A percentile compares a stretch with the other conserved stretches of the same genome.
Evolutionary conservation across 1,140 invertebrate genomes (phyloP).

Genomic region (Metopolophium dirhodum): DNA sequence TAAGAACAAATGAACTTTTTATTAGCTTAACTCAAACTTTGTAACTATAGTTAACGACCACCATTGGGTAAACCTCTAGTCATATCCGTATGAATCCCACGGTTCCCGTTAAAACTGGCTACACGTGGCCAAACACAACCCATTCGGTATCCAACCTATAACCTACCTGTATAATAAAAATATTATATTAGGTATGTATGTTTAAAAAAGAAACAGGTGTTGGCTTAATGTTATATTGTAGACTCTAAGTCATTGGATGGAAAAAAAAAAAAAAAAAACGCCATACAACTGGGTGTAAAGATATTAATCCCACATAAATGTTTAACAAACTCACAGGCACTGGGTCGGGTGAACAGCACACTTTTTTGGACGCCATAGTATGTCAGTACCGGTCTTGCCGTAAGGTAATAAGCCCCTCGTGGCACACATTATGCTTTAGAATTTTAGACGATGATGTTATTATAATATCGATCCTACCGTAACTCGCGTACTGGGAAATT

Average conservation of each 20-base stretch:
- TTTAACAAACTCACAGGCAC: background rate
- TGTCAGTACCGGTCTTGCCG: slow-evolving; percentile 10
- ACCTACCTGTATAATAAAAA: background rate
- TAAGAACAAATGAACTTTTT: too few species aligned
- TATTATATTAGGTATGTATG: background rate
- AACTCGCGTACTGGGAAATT: background rate
- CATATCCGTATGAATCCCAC: background rate
- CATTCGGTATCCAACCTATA: background rate
- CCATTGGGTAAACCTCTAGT: background rate
- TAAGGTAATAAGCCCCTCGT: background rate
- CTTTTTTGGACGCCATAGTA: background rate
- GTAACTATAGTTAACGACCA: too few species aligned
- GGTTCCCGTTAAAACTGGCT: background rate
- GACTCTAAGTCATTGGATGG: background rate
- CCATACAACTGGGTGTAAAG: slow-evolving; percentile 6
- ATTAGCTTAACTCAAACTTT: too few species aligned
- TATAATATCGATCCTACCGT: background rate
- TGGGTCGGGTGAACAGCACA: background rate
- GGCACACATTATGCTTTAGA: background rate
- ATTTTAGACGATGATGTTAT: background rate
- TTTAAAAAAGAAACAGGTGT: background rate
- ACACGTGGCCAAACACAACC: background rate
- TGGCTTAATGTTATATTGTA: background rate
- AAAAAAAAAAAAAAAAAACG: background rate
- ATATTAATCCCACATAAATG: slow-evolving; percentile 26